Conservation (phyloP, 2,888 invertebrate genomes). For the Philereme vetulata region DNA sequence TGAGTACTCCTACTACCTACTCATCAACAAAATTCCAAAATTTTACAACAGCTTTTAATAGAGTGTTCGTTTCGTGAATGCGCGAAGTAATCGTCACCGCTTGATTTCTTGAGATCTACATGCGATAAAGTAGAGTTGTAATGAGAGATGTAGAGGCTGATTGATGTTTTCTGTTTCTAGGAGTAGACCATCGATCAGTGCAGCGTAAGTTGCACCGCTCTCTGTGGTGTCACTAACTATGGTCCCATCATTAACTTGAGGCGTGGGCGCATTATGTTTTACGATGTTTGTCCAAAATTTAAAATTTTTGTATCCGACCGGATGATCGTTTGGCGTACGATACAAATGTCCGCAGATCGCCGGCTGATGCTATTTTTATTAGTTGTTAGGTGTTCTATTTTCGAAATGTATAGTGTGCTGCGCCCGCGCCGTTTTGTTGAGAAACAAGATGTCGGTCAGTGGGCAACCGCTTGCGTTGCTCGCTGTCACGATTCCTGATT, state of each 20-base stretch:
- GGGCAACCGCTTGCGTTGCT: constrained; percentile 57
- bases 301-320: constrained; percentile 53
- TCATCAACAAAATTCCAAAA: constrained; percentile 53
- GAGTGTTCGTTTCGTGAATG: constrained; percentile 69
- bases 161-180: constrained; percentile 84
- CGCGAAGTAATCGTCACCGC: constrained; percentile 73
- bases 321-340: constrained; percentile 59
- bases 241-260: constrained; percentile 70
- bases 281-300: constrained; percentile 51
- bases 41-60: constrained; percentile 57
- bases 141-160: constrained; percentile 73
- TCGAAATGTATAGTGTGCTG: constrained; percentile 60
- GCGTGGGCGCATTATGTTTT: constrained; percentile 67
- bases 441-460: constrained; percentile 73
- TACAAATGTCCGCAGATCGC: constrained; percentile 55
- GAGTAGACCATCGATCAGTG: constrained; percentile 82
- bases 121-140: constrained; percentile 58
- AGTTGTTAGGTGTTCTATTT: constrained; percentile 74
- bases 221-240: constrained; percentile 82
- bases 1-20: constrained; percentile 18
- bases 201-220: constrained; percentile 83
- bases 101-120: constrained; percentile 61
- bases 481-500: constrained; percentile 57
- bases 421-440: constrained; percentile 74
- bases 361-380: constrained; percentile 68